A percentile compares a stretch with the other conserved stretches of the same genome.
These are phyloP conservation scores for Galagoides demidoff DNA, from an alignment of 2,797 vertebrate species.

Conservation along the genomic window DNA sequence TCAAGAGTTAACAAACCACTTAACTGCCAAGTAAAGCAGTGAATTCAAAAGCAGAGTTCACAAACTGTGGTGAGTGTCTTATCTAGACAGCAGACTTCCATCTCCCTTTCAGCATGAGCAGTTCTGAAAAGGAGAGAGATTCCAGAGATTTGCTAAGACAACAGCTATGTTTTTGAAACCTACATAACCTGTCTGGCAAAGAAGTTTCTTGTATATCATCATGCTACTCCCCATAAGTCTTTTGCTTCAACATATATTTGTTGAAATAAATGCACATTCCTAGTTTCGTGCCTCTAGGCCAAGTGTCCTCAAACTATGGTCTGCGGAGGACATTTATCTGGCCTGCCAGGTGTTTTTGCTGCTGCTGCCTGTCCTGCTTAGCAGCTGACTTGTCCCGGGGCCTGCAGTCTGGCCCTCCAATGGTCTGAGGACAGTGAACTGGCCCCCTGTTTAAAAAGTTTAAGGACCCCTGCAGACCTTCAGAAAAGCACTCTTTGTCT, in stretches of 20 bases:
- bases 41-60: constrained; percentile 20
- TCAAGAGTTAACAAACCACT: constrained; percentile 33
- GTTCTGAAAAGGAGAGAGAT: constrained; percentile 29
- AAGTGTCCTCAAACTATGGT: too few relatives aligned
- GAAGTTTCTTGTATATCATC: not conserved
- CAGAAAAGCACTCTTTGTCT: constrained; percentile 2
- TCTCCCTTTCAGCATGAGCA: not conserved
- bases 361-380: too few relatives aligned
- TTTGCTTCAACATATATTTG: constrained; percentile 22
- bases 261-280: constrained; percentile 43
- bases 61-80: not conserved
- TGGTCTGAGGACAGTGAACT: too few relatives aligned
- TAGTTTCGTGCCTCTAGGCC: not conserved
- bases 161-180: constrained; percentile 34
- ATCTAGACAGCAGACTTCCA: not conserved
- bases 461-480: not conserved
- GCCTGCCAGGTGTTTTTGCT: too few relatives aligned
- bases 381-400: too few relatives aligned
- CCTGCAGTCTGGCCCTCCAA: too few relatives aligned
- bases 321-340: too few relatives aligned
- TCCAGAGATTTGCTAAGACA: constrained; percentile 8
- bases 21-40: constrained; percentile 17
- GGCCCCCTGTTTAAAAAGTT: too few relatives aligned
- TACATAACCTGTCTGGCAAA: not conserved
- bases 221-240: not conserved